Base-by-base conservation (phyloP, 2,797 vertebrate species). In the Tragelaphus eurycerus region DNA sequence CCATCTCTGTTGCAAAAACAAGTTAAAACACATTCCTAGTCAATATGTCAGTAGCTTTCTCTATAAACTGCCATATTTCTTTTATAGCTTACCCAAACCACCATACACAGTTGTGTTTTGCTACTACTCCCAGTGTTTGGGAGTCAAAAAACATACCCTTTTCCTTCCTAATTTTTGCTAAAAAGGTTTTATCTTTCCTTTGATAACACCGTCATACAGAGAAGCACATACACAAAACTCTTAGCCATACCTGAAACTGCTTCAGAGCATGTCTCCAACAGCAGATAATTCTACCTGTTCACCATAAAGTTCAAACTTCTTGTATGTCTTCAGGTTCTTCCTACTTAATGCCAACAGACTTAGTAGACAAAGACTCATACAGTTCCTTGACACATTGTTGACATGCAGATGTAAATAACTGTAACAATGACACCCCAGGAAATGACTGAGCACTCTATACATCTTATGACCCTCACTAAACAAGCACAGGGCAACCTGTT, bases 391-490 rank as follows among this genome's bases (percentile, higher is more conserved):
- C 38, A 91, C 79, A 79, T 23, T 87, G 93, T 54, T 97, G 94
- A 96, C 76, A 57, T 2, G 55, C 23, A 82, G 43, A 91, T 83
- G 71, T 86, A 95, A 96, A 87, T 60, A 90, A 88, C 21, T 86
- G 29, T 64, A 92, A 95, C 87, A 94, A 84, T 34, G 91, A 96
- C 91, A 96, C 14, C 17, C 16, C 97, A 95, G 97, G 97, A 98
- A 96, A 96, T 97, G 97, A 97, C 97, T 92, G 96, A 34, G 89
- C 25, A 23, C 34, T 64, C 67, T 55, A 64, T 46, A 97, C 94
- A 98, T 92, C 94, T 86, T 16, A 91, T 48, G 52, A 92, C 31
- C 34, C 50, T 97, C 81, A 86, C n/a, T 55, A 84, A 96, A 96
- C 95, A 90, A 92, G 82, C 16, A 17, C 48, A 57, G n/a, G 29